A percentile compares a stretch with the other conserved stretches of the same genome.
Evolutionary conservation across 2,113 vertebrate species (phyloP).

Genomic region (Solea solea): DNA sequence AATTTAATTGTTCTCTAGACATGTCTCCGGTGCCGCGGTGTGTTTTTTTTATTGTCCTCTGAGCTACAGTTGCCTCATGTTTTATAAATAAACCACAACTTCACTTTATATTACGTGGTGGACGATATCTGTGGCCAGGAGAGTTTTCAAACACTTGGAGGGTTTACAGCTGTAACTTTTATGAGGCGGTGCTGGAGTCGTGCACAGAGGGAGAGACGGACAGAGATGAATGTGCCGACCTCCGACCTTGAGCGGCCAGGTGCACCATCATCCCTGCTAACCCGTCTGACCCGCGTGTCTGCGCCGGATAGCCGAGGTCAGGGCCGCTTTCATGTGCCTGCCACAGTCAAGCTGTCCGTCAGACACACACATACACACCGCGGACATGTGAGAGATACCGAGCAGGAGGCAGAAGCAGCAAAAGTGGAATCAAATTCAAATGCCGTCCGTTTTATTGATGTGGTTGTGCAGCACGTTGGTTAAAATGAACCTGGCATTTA

Average conservation of each 20-base stretch:
- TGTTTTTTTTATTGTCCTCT: background rate
- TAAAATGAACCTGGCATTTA: too few species aligned
- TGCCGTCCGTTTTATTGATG: too few species aligned
- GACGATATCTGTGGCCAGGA: background rate
- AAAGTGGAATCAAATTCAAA: background rate
- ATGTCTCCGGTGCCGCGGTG: background rate
- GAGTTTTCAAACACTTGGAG: conserved; percentile 6
- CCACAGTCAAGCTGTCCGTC: conserved; percentile 9
- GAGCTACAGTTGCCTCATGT: background rate
- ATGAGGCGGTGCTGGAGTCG: background rate
- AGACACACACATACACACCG: background rate
- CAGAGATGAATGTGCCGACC: conserved; percentile 1
- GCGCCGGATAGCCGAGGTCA: conserved; percentile 6
- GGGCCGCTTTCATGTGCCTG: conserved; percentile 10
- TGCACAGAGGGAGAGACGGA: background rate
- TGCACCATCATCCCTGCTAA: conserved; percentile 10
- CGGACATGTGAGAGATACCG: background rate
- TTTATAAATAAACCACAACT: background rate
- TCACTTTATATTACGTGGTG: background rate
- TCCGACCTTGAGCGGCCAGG: conserved; percentile 8
- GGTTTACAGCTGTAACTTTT: background rate
- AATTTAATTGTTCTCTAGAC: background rate
- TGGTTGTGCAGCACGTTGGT: too few species aligned
- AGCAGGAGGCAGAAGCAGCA: background rate
- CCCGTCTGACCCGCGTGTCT: conserved; percentile 15